A percentile compares a stretch with the other conserved stretches of the same genome.
These are phyloP conservation scores for Deroptyus accipitrinus DNA, from an alignment of 2,113 vertebrate species.

Conservation along the genomic window DNA sequence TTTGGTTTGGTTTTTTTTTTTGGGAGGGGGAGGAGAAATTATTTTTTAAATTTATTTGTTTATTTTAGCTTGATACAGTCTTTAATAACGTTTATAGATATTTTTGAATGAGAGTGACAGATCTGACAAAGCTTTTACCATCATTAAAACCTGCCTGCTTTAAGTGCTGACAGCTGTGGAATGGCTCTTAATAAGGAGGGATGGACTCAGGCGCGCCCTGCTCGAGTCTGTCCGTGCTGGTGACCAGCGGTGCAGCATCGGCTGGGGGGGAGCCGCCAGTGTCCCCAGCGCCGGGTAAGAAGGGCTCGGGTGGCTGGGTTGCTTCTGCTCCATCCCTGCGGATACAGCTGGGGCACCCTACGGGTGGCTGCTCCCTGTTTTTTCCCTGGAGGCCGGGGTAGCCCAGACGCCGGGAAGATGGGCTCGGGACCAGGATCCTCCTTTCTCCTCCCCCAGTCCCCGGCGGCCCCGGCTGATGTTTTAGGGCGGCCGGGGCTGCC, in stretches of 20 bases:
- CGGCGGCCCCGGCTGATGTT: accelerated
- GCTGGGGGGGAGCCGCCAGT: accelerated
- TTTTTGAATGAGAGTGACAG: not conserved
- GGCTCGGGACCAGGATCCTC: not conserved
- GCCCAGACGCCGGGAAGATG: accelerated
- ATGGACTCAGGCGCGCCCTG: accelerated
- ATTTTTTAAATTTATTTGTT: too few species aligned
- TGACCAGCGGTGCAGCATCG: accelerated
- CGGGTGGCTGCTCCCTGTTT: not conserved
- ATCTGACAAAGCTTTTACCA: not conserved
- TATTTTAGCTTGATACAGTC: not conserved
- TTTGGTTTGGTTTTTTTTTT: accelerated
- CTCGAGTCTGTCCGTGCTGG: accelerated
- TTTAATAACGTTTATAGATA: accelerated
- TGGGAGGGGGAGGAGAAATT: too few species aligned
- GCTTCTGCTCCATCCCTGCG: accelerated
- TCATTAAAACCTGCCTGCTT: not conserved
- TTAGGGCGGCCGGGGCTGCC: accelerated
- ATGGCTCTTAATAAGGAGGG: not conserved
- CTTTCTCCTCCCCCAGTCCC: accelerated
- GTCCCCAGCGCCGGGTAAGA: accelerated
- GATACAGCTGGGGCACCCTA: not conserved
- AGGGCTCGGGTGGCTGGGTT: accelerated
- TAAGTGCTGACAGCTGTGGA: not conserved
- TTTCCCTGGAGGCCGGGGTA: accelerated